Evolutionary conservation across 2,888 invertebrate species (phyloP).

Genomic region (Exocentrus adspersus): DNA sequence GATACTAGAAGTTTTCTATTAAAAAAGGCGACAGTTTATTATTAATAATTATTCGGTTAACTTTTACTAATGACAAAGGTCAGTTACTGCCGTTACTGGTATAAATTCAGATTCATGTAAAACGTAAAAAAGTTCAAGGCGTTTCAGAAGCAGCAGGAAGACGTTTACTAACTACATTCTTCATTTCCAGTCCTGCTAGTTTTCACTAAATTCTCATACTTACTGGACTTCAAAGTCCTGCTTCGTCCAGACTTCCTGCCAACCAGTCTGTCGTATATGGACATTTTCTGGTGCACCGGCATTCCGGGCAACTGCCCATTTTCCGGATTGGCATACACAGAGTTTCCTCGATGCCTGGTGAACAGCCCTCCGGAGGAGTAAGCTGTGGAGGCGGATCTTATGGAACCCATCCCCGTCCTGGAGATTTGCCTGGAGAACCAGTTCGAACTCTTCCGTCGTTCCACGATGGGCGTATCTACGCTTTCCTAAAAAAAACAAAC

Average conservation of each 20-base stretch:
- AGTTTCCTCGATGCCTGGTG: conserved; percentile 80
- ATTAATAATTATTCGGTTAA: no score
- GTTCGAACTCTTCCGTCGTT: conserved; percentile 78
- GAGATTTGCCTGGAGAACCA: conserved; percentile 90
- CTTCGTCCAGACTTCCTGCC: conserved; percentile 82
- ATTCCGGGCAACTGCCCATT: conserved; percentile 66
- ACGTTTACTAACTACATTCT: not conserved
- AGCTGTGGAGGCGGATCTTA: conserved; percentile 85
- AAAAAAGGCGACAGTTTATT: no score
- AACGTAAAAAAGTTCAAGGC: no score
- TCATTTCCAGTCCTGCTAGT: conserved; percentile 38
- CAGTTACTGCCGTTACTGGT: no score
- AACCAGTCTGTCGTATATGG: conserved; percentile 84
- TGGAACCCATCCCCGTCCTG: conserved; percentile 85
- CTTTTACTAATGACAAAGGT: no score
- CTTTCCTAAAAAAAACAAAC: conserved; percentile 73
- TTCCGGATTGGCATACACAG: conserved; percentile 72
- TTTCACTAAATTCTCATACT: no score
- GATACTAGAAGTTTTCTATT: no score
- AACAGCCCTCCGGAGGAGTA: conserved; percentile 85
- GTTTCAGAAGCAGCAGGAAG: no score
- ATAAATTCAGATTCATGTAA: no score
- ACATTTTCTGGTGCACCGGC: conserved; percentile 73
- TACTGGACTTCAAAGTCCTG: conserved; percentile 46
- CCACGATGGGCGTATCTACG: conserved; percentile 88